Evolutionary conservation across 2,797 vertebrate genomes (phyloP), one percentile per base, ranked within the genome.

Genomic region (Acanthurus leucopareius): DNA sequence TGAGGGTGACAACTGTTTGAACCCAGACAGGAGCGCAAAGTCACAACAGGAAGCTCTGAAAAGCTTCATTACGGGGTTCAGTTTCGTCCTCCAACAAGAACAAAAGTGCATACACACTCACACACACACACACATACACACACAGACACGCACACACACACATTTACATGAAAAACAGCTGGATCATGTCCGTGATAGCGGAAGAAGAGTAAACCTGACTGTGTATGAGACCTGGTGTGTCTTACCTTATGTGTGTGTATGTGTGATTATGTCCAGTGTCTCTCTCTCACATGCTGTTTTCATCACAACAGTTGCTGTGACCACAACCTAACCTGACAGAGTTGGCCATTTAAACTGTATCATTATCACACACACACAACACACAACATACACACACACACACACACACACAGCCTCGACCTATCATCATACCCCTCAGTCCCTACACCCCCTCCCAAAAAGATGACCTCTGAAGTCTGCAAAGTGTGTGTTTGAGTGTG

Each of bases 1-100:
- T 44, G 57, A 19, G 44, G n/a, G 44, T 65, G 67, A 67, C 15
- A 1, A 82, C 68, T 79, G 82, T 85, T 82, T 78, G 61, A 88
- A 77, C 75, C 58, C 69, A 0, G 17, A 73, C 69, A 75, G 35
- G 25, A 69, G 60, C 35, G 44, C 25, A 58, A 53, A 90, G 83
- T 80, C 89, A 84, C 86, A 93, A 93, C 91, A 93, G 89, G 89
- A 92, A 90, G 68, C 71, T 73, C 69, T 80, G 59, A 91, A 78
- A 78, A 73, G 78, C 84, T 86, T 91, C 65, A 71, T 83, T 57
- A 73, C 66, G 53, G 81, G 85, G 58, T 91, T 75, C 71, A 64
- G 85, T 93, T 82, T 78, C 84, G 82, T 67, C 71, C 72, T 79
- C 71, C 75, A 53, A 73, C 80, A 78, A 71, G 81, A 69, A 83